These are phyloP conservation scores for Punctoribates punctum DNA, from an alignment of 2,888 invertebrate genomes.

Conservation along the genomic window DNA sequence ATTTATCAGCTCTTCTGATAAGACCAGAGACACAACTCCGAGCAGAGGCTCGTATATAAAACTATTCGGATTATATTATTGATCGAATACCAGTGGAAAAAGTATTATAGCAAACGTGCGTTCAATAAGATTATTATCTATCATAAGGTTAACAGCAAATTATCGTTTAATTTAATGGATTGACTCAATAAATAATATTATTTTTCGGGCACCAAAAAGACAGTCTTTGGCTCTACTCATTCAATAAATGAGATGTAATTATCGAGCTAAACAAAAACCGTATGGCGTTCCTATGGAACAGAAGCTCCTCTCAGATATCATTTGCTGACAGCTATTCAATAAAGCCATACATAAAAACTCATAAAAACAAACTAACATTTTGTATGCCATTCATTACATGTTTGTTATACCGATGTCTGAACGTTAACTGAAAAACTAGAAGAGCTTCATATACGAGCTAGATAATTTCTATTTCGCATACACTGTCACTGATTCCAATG, in stretches of 20 bases:
- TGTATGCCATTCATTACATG: slow-evolving; percentile 15
- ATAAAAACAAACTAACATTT: background rate
- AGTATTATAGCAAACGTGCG: background rate
- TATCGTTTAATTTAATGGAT: slow-evolving; percentile 26
- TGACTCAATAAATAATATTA: slow-evolving; percentile 22
- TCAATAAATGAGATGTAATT: slow-evolving; percentile 26
- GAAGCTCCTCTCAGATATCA: background rate
- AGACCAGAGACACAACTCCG: background rate
- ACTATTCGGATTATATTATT: background rate
- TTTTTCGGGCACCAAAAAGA: background rate
- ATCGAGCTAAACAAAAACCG: background rate
- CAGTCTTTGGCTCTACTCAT: background rate
- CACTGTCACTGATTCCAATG: background rate
- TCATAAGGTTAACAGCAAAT: slow-evolving; percentile 16
- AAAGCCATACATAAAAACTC: background rate
- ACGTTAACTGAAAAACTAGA: background rate
- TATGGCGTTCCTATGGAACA: background rate
- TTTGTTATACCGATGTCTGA: background rate
- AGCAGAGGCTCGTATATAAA: too few relatives aligned
- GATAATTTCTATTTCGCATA: background rate
- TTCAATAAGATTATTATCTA: slow-evolving; percentile 24
- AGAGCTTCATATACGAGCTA: too few relatives aligned
- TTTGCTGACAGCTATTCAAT: slow-evolving; percentile 16
- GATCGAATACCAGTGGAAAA: background rate
- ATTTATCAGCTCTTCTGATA: slow-evolving; percentile 4